Percentiles rank a stretch among this genome's conserved stretches.
Evolutionary conservation across 2,113 vertebrate genomes (phyloP).

Genomic region (Indicator maculatus): DNA sequence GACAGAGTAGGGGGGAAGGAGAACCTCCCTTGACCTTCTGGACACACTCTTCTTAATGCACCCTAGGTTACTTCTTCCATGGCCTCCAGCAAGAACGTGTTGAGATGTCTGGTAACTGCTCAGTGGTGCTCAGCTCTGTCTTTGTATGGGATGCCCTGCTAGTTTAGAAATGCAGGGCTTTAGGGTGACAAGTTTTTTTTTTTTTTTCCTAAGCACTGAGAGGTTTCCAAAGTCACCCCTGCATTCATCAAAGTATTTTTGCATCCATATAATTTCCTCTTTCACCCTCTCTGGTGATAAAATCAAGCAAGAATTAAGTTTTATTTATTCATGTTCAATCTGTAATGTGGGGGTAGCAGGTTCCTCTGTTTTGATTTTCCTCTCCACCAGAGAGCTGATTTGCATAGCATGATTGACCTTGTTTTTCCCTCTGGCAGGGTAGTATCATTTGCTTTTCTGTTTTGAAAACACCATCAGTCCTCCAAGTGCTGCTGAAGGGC

Average conservation of each 20-base stretch:
- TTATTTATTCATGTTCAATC: constrained; percentile 51
- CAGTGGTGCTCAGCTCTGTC: neutral
- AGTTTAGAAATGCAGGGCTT: neutral
- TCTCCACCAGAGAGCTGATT: constrained; percentile 41
- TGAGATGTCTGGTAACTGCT: neutral
- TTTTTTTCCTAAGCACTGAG: neutral
- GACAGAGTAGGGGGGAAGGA: no score
- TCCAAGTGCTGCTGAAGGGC: constrained; percentile 50
- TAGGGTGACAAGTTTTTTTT: neutral
- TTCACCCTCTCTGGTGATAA: constrained; percentile 1
- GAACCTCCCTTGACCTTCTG: no score
- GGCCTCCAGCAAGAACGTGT: neutral
- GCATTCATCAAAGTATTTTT: constrained; percentile 2
- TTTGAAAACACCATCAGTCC: neutral
- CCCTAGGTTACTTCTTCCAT: neutral
- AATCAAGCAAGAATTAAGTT: constrained; percentile 53
- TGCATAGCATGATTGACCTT: constrained; percentile 65
- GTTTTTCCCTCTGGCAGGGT: constrained; percentile 11
- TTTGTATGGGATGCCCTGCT: neutral
- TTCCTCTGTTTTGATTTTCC: constrained; percentile 60
- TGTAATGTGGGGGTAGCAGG: neutral
- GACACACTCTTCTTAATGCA: no score
- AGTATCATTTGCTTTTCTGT: constrained; percentile 7
- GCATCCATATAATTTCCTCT: neutral
- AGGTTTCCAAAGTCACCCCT: constrained; percentile 26